Percentiles rank a stretch among this genome's conserved stretches.
Evolutionary conservation across 2,113 vertebrate genomes (phyloP).

Genomic region (Buteo buteo): DNA sequence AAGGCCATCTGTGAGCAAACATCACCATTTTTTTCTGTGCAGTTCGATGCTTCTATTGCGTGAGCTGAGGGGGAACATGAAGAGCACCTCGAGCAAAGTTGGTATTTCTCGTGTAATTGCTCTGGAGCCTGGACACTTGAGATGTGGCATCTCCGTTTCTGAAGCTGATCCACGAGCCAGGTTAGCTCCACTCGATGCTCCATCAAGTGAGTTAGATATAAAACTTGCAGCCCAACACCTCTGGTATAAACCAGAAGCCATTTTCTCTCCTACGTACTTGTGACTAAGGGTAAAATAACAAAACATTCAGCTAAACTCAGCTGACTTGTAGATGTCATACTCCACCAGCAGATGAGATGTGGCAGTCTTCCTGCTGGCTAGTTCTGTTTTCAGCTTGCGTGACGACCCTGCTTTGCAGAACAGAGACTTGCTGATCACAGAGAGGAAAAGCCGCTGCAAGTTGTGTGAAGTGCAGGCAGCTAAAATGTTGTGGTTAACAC

Average conservation of each 20-base stretch:
- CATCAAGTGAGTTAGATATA: accelerated
- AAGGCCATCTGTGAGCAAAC: background rate
- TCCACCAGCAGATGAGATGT: background rate
- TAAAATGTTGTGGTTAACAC: background rate
- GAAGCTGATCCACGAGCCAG: background rate
- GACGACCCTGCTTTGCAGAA: background rate
- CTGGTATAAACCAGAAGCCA: background rate
- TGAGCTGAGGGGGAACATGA: background rate
- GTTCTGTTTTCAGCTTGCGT: background rate
- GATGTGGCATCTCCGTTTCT: background rate
- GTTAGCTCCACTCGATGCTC: background rate
- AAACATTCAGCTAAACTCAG: background rate
- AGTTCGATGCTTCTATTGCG: background rate
- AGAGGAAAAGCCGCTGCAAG: background rate
- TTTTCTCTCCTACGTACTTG: background rate
- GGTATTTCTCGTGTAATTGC: background rate
- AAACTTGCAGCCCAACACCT: background rate
- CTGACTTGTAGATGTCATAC: background rate
- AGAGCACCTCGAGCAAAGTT: background rate
- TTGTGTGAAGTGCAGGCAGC: background rate
- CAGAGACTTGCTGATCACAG: background rate
- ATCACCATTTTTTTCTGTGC: background rate
- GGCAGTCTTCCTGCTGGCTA: background rate
- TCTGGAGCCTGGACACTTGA: background rate
- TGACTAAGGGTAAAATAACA: background rate